phyloP scores from a whole-genome alignment of 2,113 vertebrate species.

The Irena cyanogastra region DNA sequence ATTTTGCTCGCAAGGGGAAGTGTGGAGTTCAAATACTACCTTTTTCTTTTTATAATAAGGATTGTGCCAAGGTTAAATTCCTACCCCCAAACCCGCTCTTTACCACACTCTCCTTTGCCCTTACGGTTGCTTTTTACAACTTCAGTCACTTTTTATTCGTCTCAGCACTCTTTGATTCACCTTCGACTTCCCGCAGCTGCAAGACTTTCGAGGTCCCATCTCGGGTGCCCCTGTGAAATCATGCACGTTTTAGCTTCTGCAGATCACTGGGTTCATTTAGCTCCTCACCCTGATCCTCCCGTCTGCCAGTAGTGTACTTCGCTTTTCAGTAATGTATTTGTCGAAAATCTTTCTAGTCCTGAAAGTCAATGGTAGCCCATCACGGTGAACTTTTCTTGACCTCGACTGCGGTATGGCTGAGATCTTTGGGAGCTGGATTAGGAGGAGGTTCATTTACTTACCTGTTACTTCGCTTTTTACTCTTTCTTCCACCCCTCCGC shows the following conservation, averaged over 20 bases:
- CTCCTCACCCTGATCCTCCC: neutral
- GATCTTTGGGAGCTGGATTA: conserved; percentile 73
- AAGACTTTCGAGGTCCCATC: neutral
- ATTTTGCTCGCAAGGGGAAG: neutral
- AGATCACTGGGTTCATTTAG: neutral
- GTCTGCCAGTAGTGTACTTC: neutral
- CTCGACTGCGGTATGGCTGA: conserved; percentile 71
- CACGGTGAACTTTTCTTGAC: conserved; percentile 85
- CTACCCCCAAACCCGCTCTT: neutral
- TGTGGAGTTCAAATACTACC: neutral
- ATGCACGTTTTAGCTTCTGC: neutral
- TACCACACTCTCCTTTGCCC: neutral
- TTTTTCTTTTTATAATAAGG: neutral
- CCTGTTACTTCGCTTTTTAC: conserved; percentile 74
- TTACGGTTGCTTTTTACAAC: neutral
- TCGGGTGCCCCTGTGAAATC: neutral
- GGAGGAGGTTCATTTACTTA: conserved; percentile 73
- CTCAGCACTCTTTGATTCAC: neutral
- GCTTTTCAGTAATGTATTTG: conserved; percentile 27
- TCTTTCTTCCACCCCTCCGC: neutral
- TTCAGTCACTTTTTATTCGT: conserved; percentile 8
- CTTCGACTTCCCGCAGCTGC: neutral
- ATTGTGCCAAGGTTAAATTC: neutral
- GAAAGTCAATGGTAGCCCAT: conserved; percentile 49
- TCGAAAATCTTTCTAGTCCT: conserved; percentile 27